Conservation (phyloP, 2,113 vertebrate genomes). For the Campylomormyrus numenius region DNA sequence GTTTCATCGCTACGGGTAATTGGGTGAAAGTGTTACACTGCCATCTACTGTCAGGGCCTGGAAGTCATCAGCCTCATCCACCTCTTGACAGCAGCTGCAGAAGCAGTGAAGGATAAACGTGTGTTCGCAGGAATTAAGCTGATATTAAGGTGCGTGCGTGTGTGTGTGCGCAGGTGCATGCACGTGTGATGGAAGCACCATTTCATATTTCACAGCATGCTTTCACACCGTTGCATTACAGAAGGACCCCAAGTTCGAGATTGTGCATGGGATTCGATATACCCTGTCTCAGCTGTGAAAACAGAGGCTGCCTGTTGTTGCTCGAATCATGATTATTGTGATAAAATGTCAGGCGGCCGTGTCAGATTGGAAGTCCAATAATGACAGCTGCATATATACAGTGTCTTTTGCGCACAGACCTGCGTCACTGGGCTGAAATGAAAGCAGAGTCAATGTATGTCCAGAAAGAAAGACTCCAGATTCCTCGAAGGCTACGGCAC, state of each 20-base stretch:
- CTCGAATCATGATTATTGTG: neutral
- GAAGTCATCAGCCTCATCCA: neutral
- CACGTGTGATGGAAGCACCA: neutral
- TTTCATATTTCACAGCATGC: neutral
- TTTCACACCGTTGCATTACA: neutral
- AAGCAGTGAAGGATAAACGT: neutral
- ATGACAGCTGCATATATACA: neutral
- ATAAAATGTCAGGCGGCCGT: neutral
- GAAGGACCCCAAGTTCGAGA: neutral
- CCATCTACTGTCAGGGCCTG: slow-evolving; percentile 14
- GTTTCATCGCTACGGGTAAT: neutral
- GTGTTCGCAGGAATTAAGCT: slow-evolving; percentile 3
- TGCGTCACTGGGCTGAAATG: neutral
- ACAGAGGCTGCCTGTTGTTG: neutral
- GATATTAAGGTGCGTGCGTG: neutral
- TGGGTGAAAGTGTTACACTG: slow-evolving; percentile 23
- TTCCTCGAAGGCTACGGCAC: neutral
- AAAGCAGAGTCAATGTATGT: neutral
- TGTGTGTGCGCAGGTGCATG: neutral
- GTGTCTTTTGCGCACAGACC: neutral
- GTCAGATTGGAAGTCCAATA: neutral
- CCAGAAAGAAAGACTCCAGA: neutral
- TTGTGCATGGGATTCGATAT: neutral
- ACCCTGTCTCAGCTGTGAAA: neutral
- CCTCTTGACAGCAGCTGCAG: neutral